These are phyloP conservation scores for Rhea americana DNA, from an alignment of 2,113 vertebrate genomes.

Conservation along the genomic window DNA sequence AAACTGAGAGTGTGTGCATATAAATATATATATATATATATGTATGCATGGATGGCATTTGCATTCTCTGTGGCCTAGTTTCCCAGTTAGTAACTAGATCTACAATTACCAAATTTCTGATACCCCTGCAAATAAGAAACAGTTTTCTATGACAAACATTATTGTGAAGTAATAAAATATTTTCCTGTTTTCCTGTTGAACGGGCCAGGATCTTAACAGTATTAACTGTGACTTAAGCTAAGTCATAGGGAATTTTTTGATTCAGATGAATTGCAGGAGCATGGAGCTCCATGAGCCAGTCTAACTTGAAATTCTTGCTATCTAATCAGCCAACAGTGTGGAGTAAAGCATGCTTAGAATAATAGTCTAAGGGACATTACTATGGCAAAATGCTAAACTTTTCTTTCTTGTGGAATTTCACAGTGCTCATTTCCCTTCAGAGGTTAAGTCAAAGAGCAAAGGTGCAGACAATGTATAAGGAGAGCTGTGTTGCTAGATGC, in stretches of 20 bases:
- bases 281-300: fast-evolving
- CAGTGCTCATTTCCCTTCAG: not conserved
- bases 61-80: not conserved
- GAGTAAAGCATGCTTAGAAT: not conserved
- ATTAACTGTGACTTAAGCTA: not conserved
- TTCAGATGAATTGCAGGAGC: not conserved
- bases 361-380: not conserved
- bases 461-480: not conserved
- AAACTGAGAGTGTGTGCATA: not conserved
- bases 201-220: not conserved
- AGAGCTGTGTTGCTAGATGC: not conserved
- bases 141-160: not conserved
- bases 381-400: not conserved
- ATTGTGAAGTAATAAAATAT: not conserved
- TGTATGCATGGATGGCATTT: no score
- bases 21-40: no score
- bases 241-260: not conserved
- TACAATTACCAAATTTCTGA: not conserved
- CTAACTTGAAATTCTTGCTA: not conserved
- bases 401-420: not conserved
- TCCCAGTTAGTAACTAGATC: not conserved
- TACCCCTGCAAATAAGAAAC: not conserved
- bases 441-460: not conserved
- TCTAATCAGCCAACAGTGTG: not conserved
- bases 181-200: not conserved